Base-by-base conservation (phyloP, 1,140 invertebrate genomes). In the Panagrolaimus sp. region DNA sequence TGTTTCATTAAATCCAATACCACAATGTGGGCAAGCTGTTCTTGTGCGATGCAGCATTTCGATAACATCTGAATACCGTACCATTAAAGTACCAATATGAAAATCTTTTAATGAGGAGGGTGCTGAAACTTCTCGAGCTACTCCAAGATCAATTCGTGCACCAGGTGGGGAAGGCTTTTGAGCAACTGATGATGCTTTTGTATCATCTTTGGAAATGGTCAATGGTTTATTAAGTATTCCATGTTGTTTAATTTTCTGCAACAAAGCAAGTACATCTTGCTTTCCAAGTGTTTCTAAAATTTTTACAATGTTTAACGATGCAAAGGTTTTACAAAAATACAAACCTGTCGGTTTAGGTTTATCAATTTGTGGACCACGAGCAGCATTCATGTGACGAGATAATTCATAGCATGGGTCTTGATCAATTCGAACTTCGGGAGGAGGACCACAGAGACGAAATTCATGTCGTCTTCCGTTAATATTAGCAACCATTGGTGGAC, bases 401-500 rank as follows among this genome's bases (percentile, higher is more conserved):
- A 82, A 67, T 45, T 82, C 82, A 68, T 82, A 82, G 32, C 71
- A 68, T 17, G 78, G 76, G 17, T 83, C 79, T 17, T 85, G 83
- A 43, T 87, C 85, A 44, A 88, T 83, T 65, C 86, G 84, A 14
- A 88, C 86, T 68, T 90, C 89, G 64, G 89, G 88, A 0, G 93
- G 91, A 64, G 94, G 84, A 0, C 90, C 89, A 0, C 90, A 90
- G 3, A 97, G 84, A 43, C 91, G 86, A 24, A 97, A 88, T 75
- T 90, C 93, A 83, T 93, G 90, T 70, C 89, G 88, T 21, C 89
- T 89, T 26, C 89, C 88, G 32, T 95, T 87, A 64, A 90, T 87
- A 65, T 94, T 89, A 0, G 92, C 89, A 78, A 85, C 83, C 74
- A 93, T 91, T 0, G 93, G 93, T 47, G 94, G 86, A 10, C 93